These are phyloP conservation scores for Corythoichthys haematopterus DNA, from an alignment of 2,113 vertebrate species.

Conservation along the genomic window DNA sequence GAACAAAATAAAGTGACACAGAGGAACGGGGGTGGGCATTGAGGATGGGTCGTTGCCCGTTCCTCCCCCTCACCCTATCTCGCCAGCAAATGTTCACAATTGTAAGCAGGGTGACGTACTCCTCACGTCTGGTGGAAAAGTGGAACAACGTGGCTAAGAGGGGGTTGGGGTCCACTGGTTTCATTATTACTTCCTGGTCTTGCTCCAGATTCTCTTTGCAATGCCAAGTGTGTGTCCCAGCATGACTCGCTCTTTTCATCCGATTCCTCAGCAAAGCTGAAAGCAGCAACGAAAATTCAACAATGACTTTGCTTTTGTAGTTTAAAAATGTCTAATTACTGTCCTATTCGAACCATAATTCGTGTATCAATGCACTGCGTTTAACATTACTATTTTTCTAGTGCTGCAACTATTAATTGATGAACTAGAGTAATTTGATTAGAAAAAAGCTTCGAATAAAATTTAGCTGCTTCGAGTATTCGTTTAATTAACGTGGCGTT, in stretches of 20 bases:
- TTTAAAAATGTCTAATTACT: background rate
- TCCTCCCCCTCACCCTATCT: conserved; percentile 56
- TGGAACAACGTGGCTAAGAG: conserved; percentile 50
- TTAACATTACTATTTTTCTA: no score
- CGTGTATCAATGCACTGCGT: no score
- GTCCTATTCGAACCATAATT: no score
- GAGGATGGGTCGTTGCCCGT: conserved; percentile 1
- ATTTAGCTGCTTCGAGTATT: no score
- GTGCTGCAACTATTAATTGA: no score
- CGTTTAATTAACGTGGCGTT: no score
- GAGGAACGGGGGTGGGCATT: conserved; percentile 13
- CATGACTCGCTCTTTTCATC: conserved; percentile 21
- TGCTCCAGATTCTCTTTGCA: conserved; percentile 4
- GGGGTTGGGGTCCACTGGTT: conserved; percentile 52
- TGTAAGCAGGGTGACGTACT: conserved; percentile 19
- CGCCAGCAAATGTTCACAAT: conserved; percentile 29
- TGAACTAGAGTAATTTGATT: no score
- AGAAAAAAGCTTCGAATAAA: no score
- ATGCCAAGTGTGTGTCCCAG: conserved; percentile 40
- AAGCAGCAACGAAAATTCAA: background rate
- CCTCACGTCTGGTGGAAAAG: conserved; percentile 20
- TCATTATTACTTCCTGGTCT: conserved; percentile 51
- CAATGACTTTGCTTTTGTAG: background rate
- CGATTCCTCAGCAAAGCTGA: background rate
- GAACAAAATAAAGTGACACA: conserved; percentile 32